Percentiles rank a stretch among this genome's conserved stretches.
Evolutionary conservation across 1,140 invertebrate genomes (phyloP).

Genomic region (Heliconius hewitsoni): DNA sequence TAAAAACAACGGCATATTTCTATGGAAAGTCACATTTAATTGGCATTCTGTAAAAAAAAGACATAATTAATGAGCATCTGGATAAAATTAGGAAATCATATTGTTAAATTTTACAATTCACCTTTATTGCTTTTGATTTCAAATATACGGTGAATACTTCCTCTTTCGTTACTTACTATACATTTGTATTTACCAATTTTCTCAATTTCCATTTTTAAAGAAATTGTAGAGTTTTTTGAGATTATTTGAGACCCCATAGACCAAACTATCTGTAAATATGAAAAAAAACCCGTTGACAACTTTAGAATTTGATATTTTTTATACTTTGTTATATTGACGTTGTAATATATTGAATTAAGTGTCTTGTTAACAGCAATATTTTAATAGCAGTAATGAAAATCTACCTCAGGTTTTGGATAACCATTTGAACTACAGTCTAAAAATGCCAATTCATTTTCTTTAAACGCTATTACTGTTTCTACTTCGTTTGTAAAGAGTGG

Average conservation of each 20-base stretch:
- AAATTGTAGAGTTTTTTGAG: neutral
- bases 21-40: neutral
- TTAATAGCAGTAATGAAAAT: neutral
- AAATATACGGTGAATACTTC: neutral
- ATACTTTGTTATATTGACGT: too few species aligned
- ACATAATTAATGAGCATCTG: neutral
- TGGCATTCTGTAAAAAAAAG: neutral
- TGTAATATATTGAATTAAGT: too few species aligned
- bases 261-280: neutral
- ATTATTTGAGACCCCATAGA: neutral
- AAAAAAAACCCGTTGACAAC: too few species aligned
- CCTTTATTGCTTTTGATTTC: neutral
- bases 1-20: neutral
- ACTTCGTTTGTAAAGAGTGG: neutral
- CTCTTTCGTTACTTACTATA: neutral
- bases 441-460: slow-evolving; percentile 2
- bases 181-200: neutral
- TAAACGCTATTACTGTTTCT: neutral
- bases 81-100: too few species aligned
- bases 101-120: neutral
- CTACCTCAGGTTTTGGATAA: neutral
- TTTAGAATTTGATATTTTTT: too few species aligned
- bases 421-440: neutral
- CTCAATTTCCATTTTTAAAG: neutral
- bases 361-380: too few species aligned